Base-by-base conservation (phyloP, 2,113 vertebrate genomes). In the Solea senegalensis region DNA sequence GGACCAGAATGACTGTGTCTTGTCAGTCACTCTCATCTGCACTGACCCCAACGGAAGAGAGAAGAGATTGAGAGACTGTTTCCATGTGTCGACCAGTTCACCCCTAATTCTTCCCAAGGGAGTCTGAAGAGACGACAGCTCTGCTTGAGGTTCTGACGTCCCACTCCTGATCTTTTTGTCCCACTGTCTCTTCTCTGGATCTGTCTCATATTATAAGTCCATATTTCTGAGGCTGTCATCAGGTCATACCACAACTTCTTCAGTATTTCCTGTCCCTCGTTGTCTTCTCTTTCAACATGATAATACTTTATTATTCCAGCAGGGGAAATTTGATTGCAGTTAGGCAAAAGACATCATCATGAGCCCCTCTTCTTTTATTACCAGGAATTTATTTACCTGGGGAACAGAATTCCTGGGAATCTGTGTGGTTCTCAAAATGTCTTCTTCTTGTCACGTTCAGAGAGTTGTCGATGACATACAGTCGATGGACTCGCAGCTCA, bases 1-100 rank as follows among this genome's bases (percentile, higher is more conserved):
- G 73, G 73, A 69, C 65, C 64, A 58, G 15, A 64, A 46, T 46
- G 46, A 77, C 56, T 63, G 65, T 49, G 34, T 59, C 43, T 69
- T 59, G 65, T 80, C 77, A 63, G 65, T 73, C 76, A 80, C 41
- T 74, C 57, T 71, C 61, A 66, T 16, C 56, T 15, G 64, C 61
- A 64, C 72, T 75, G 81, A 80, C 72, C 67, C 72, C 49, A 64
- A 65, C 64, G 56, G 57, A 16, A 51, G 44, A 50, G 65, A 55
- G 12, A 45, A 6, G 34, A 26, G 27, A 57, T 34, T 34, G 40
- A 66, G 52, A 57, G 58, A 58, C 1, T 21, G 39, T 51, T 73
- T 73, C 69, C 69, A 58, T 60, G 65, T 74, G 61, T 70, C 59
- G 57, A 39, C 57, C 66, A 46, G 48, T 59, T 80, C 61, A 63